Base-by-base conservation (phyloP, 2,888 invertebrate genomes). In the Dermolepida albohirtum region DNA sequence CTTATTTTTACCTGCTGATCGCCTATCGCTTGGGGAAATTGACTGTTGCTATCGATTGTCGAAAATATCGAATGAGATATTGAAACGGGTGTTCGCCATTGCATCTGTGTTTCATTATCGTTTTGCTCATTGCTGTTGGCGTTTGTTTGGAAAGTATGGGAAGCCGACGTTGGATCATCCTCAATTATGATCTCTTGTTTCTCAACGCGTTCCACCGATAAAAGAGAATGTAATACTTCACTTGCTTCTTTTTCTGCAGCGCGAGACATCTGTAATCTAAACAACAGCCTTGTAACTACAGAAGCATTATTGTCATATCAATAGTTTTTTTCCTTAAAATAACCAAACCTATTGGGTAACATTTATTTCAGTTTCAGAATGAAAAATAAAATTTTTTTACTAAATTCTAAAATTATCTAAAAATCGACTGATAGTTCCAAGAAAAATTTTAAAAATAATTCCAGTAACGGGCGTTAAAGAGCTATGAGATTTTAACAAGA, bases 201-300 rank as follows among this genome's bases (percentile, higher is more conserved):
- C 78, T 89, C 89, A 51, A 89, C 87, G 34, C 90, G 84, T 80
- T 90, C 89, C 71, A 90, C 89, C 7, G 89, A 89, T 65, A 90
- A 81, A 70, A 90, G 81, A 14, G 89, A 89, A 79, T 90, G 89
- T 64, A 90, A 83, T 49, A 90, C 90, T 82, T 90, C 90, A 77
- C 89, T 90, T 16, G 90, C 90, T 80, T 90, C 90, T 80, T 89
- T 90, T 82, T 90, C 90, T 40, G 90, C 90, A 70, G 88, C 86
- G 75, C 86, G 86, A 79, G 88, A 87, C 88, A 89, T 88, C 83
- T 87, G 86, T 85, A 80, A 83, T 27, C 29, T 44, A 47, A 1
- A 41, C 16, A 17, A 43, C 39, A 12, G 16, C 22, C 2, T 7
- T 29, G 5, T 8, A 27, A 12, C 12, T 54, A 22, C 22, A 22